These are phyloP conservation scores for Eucera pruinosa DNA, from an alignment of 2,888 invertebrate species.

Conservation along the genomic window DNA sequence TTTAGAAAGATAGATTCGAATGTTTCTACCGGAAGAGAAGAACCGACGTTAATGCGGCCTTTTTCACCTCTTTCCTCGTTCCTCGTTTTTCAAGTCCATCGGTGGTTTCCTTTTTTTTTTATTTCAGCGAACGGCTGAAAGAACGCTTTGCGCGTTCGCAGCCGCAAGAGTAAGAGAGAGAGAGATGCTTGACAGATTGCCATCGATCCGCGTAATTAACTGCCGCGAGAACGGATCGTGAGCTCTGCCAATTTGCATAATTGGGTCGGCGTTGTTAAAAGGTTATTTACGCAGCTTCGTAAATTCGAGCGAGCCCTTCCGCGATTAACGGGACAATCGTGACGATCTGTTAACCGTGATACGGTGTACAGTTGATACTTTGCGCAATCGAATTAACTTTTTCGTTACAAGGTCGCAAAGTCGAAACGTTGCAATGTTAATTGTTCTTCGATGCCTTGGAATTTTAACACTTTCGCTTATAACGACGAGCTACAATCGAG, in stretches of 20 bases:
- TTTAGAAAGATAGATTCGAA: neutral
- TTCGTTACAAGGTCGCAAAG: too few relatives aligned
- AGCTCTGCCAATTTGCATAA: slow-evolving; percentile 69
- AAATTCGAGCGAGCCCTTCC: slow-evolving; percentile 28
- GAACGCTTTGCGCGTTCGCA: slow-evolving; percentile 9
- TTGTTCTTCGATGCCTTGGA: too few relatives aligned
- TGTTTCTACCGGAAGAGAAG: neutral
- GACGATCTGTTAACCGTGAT: neutral
- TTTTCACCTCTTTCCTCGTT: too few relatives aligned
- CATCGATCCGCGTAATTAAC: slow-evolving; percentile 63
- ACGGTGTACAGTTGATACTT: too few relatives aligned
- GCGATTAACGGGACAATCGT: neutral
- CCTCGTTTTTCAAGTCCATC: too few relatives aligned
- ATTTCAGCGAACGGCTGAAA: neutral
- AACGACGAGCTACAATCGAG: too few relatives aligned
- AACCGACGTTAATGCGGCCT: neutral
- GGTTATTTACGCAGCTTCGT: slow-evolving; percentile 58
- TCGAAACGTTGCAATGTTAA: too few relatives aligned
- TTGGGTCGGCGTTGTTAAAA: slow-evolving; percentile 65
- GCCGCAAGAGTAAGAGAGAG: too few relatives aligned
- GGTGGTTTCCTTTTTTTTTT: neutral
- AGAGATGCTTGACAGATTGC: slow-evolving; percentile 60
- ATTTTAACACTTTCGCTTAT: too few relatives aligned
- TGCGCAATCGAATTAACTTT: too few relatives aligned
- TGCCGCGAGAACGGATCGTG: slow-evolving; percentile 47